Percentiles rank a stretch among this genome's conserved stretches.
Conservation (phyloP, 2,888 invertebrate genomes). For the Gandaritis pyraliata region DNA sequence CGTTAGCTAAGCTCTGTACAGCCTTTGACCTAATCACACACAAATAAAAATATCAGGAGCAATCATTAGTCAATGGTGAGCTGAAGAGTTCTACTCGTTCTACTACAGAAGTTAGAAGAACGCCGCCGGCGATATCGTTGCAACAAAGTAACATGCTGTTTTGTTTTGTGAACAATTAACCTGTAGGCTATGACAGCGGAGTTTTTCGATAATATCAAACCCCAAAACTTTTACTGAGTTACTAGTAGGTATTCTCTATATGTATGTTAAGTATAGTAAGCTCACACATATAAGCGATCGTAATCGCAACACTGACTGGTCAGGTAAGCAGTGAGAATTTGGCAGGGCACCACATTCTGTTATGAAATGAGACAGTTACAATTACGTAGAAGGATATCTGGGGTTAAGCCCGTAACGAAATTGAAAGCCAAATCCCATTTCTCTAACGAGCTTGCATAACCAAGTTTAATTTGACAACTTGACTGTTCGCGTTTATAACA, state of each 20-base stretch:
- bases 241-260: not conserved
- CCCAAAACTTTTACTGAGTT: not conserved
- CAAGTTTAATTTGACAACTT: constrained; percentile 53
- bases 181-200: not conserved
- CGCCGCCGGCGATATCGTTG: constrained; percentile 4
- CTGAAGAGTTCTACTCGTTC: constrained; percentile 10
- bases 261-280: not conserved
- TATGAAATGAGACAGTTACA: constrained; percentile 18
- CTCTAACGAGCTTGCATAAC: constrained; percentile 62
- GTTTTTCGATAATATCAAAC: not conserved
- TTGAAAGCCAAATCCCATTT: constrained; percentile 40
- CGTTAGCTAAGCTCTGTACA: constrained; percentile 1
- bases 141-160: not conserved
- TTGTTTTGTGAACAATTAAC: not conserved
- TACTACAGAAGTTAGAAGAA: constrained; percentile 4
- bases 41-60: not conserved
- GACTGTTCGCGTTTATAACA: constrained; percentile 57
- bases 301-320: constrained; percentile 14
- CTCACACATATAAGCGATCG: constrained; percentile 11
- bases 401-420: constrained; percentile 26
- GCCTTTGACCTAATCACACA: constrained; percentile 13
- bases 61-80: not conserved
- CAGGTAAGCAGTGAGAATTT: constrained; percentile 24
- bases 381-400: constrained; percentile 32
- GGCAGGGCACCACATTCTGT: constrained; percentile 24